Percentiles rank a stretch among this genome's conserved stretches.
Evolutionary conservation across 2,797 vertebrate genomes (phyloP).

Genomic region (Lithobates pipiens): DNA sequence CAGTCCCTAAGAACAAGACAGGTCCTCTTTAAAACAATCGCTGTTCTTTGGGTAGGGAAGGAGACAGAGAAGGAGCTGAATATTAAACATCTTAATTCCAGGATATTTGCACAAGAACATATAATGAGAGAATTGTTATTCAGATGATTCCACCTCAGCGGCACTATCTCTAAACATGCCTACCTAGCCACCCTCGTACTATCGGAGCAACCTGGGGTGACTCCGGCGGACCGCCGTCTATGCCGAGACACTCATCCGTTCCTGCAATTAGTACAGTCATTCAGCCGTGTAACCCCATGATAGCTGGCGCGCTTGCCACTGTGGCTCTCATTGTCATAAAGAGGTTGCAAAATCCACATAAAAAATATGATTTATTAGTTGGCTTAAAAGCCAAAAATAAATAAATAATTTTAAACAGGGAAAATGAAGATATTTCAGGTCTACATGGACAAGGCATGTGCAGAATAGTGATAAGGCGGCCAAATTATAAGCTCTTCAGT

Average conservation of each 20-base stretch:
- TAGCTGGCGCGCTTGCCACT: constrained; percentile 31
- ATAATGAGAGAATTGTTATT: constrained; percentile 19
- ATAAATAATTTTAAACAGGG: background rate
- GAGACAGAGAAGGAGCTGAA: background rate
- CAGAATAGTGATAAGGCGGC: constrained; percentile 48
- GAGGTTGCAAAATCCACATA: background rate
- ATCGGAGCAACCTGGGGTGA: background rate
- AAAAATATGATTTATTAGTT: background rate
- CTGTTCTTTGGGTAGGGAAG: too few relatives aligned
- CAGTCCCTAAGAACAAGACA: too few relatives aligned
- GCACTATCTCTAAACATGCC: background rate
- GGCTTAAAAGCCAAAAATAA: too few relatives aligned
- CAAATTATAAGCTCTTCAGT: constrained; percentile 47
- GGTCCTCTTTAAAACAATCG: too few relatives aligned
- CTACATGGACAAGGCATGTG: constrained; percentile 46
- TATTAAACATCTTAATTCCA: background rate
- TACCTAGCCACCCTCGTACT: constrained; percentile 1
- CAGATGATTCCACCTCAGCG: constrained; percentile 14
- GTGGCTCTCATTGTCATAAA: background rate
- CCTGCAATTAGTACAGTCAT: constrained; percentile 29
- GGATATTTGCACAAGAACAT: background rate
- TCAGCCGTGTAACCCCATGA: constrained; percentile 13
- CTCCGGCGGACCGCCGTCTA: constrained; percentile 4
- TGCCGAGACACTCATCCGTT: background rate
- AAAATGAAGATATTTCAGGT: constrained; percentile 39